Base-by-base conservation (phyloP, 2,113 vertebrate species). In the Nesospiza acunhae region DNA sequence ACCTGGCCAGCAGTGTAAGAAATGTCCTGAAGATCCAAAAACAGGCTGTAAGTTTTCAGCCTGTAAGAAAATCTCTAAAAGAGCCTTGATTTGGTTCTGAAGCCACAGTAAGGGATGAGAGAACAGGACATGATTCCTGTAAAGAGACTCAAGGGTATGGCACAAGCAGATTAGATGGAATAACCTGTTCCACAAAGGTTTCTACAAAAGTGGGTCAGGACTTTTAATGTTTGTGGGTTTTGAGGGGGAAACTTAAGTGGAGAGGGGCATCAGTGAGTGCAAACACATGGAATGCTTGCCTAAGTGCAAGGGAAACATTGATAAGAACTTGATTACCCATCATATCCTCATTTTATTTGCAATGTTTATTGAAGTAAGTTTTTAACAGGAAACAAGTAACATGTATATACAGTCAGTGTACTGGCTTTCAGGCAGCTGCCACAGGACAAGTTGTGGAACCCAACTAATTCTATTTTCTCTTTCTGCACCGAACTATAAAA, bases 241-340 rank as follows among this genome's bases (percentile, higher is more conserved):
- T 8, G 1, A 0, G 8, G 8, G 24, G 4, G 2, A 1, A 7
- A 35, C 15, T 5, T 50, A 22, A n/a, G 39, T 6, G 11, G 44
- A 70, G 4, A 47, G 58, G 19, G 14, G n/a, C 28, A 70, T 41
- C 73, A 60, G 15, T 62, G 42, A 50, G 26, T 70, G 58, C 30
- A 81, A 41, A 67, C 15, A 77, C 21, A 67, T 5, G 13, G 70
- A 88, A 73, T 30, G 55, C 49, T 83, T 46, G 41, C 19, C 24
- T 7, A 5, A 95, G 67, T 55, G 72, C 30, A 85, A 87, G 41
- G 30, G 31, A 91, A 87, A 86, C 20, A 74, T 33, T 60, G 37
- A 42, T 68, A 89, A 4, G 1, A 87, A 60, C 56, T 68, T 33
- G 52, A 86, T 46, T 59, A 44, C 17, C 22, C 35, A 70, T 62